Evolutionary conservation across 2,888 invertebrate species (phyloP).

Genomic region (Apotomis turbidana): DNA sequence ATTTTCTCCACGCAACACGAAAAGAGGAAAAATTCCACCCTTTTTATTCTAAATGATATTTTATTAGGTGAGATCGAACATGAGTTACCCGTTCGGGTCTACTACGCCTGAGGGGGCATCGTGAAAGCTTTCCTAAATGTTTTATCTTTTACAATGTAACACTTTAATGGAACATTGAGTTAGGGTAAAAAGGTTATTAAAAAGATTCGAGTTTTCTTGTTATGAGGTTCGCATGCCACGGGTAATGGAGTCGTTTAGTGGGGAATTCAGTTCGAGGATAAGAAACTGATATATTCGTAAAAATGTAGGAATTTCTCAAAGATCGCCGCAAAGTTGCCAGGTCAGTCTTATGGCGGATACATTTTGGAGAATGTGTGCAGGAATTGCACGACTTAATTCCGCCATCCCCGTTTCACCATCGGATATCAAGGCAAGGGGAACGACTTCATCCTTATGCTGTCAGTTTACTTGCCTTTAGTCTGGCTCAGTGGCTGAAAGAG

Average conservation of each 20-base stretch:
- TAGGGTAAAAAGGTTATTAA: slow-evolving; percentile 36
- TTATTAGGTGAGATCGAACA: slow-evolving; percentile 42
- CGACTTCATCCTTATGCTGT: too few species aligned
- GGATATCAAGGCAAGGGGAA: too few species aligned
- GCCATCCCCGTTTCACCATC: too few species aligned
- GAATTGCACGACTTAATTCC: too few species aligned
- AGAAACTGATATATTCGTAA: too few species aligned
- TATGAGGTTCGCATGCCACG: slow-evolving; percentile 12
- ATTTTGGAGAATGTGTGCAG: too few species aligned
- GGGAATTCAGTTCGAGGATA: not conserved
- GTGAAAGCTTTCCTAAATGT: slow-evolving; percentile 38
- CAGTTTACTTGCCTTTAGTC: too few species aligned
- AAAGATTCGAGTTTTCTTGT: slow-evolving; percentile 18
- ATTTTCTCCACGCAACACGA: slow-evolving; percentile 3
- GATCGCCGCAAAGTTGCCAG: too few species aligned
- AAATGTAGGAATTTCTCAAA: too few species aligned
- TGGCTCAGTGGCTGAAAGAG: too few species aligned
- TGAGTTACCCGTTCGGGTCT: slow-evolving; percentile 38
- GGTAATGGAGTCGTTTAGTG: not conserved
- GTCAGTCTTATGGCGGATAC: too few species aligned
- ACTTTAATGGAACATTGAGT: slow-evolving; percentile 41
- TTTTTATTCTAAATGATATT: slow-evolving; percentile 41
- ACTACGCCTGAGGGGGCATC: slow-evolving; percentile 34
- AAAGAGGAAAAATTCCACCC: slow-evolving; percentile 28
- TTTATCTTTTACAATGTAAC: slow-evolving; percentile 37